phyloP scores from a whole-genome alignment of 2,888 invertebrate genomes.

The Epinotia nisella region DNA sequence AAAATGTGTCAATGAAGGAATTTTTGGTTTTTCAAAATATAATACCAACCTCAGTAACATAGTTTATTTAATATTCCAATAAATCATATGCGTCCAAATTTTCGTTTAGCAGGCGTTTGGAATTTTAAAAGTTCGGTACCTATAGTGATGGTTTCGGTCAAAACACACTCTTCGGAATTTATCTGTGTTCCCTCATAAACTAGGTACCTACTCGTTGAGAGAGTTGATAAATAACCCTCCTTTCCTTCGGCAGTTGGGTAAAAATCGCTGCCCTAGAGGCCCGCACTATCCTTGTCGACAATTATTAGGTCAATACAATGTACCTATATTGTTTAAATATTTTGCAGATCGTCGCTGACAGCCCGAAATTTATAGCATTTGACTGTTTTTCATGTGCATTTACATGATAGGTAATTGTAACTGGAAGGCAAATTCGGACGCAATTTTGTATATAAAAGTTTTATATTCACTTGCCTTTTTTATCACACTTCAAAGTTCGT shows the following conservation, averaged over 20 bases:
- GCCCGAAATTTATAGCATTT: conserved; percentile 27
- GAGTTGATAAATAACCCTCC: too few relatives aligned
- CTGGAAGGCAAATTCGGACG: neutral
- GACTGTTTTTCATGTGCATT: neutral
- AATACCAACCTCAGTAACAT: too few relatives aligned
- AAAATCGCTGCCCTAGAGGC: conserved; percentile 8
- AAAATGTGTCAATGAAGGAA: too few relatives aligned
- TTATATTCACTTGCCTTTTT: too few relatives aligned
- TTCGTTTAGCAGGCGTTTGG: too few relatives aligned
- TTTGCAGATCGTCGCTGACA: conserved; percentile 17
- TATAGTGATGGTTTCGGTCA: too few relatives aligned
- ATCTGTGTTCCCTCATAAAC: neutral
- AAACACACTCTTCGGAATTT: neutral
- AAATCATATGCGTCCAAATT: too few relatives aligned
- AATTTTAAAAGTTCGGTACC: too few relatives aligned
- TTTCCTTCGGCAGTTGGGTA: too few relatives aligned
- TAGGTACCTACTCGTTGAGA: neutral
- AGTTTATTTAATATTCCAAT: too few relatives aligned
- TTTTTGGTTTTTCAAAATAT: too few relatives aligned
- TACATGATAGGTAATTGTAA: neutral
- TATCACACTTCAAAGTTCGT: too few relatives aligned
- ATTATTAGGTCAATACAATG: conserved; percentile 18
- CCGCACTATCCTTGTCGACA: conserved; percentile 9
- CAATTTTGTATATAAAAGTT: neutral
- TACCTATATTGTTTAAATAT: conserved; percentile 25